Base-by-base conservation (phyloP, 53 echinoderm and acorn worm genomes). In the Crossaster papposus region DNA sequence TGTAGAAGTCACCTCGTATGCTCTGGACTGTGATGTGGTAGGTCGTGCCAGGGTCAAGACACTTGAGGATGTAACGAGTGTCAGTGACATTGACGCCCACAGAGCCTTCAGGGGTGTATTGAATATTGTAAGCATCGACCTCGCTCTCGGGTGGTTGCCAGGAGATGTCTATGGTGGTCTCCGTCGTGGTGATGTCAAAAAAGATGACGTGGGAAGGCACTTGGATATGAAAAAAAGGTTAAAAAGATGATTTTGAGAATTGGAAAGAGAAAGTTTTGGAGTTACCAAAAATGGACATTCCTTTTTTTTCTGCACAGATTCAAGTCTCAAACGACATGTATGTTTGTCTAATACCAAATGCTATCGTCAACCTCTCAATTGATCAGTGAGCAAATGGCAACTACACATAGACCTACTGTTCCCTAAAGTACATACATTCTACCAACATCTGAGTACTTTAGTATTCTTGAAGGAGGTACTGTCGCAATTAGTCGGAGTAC, bases 21-120 rank as follows among this genome's bases (percentile, higher is more conserved):
- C 87, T 87, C 18, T 8, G 3, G 36, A 87, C 87, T 17, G 23
- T 55, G 62, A 87, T 62, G 22, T 72, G 29, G n/a, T 87, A 76
- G 5, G 34, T n/a, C 11, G 87, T 87, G 33, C 87, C 64, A 2
- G 87, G 87, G 36, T 58, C 76, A 77, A 87, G 64, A 63, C 87
- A 87, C 75, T 4, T 87, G 36, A 87, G 55, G 36, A 77, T 76
- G 76, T 76, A 72, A 62, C 36, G 76, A 1, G 33, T 87, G 14
- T 75, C 76, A 3, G 76, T 76, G 34, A 85, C 36, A 20, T 35
- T 76, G 54, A 30, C 31, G 13, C 14, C 64, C 35, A 77, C 30
- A 17, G 20, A 36, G 2, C 17, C 36, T n/a, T 77, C 87, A 6
- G 87, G 87, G 18, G 62, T 50, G 70, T 91, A 91, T 4, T 85